phyloP scores from a whole-genome alignment of 2,888 invertebrate species.

The Sympetrum striolatum region DNA sequence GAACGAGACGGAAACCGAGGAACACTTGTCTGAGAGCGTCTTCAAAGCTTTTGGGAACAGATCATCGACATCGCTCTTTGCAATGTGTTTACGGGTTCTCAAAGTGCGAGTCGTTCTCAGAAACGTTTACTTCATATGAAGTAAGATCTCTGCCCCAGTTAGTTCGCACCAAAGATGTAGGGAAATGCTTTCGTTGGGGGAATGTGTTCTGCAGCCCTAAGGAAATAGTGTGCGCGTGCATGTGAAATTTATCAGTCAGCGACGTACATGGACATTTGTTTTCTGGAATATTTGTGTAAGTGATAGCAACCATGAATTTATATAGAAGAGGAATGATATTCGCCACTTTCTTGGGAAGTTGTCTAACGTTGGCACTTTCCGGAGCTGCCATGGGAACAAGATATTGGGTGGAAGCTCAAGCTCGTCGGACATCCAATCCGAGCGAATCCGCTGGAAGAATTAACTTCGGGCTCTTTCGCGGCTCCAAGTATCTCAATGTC shows the following conservation, averaged over 20 bases:
- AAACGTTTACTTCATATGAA: too few species aligned
- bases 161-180: neutral
- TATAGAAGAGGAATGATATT: slow-evolving; percentile 81
- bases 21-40: neutral
- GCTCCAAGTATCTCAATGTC: slow-evolving; percentile 80
- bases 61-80: neutral
- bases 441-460: slow-evolving; percentile 76
- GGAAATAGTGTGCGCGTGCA: neutral
- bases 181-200: too few species aligned
- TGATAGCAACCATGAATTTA: slow-evolving; percentile 65
- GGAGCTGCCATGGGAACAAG: slow-evolving; percentile 84
- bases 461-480: slow-evolving; percentile 86
- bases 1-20: neutral
- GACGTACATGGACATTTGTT: neutral
- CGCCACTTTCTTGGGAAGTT: slow-evolving; percentile 80
- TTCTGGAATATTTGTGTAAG: neutral
- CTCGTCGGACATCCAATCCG: slow-evolving; percentile 71
- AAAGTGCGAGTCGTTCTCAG: neutral
- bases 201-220: neutral
- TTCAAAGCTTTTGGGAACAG: too few species aligned
- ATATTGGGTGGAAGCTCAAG: slow-evolving; percentile 81
- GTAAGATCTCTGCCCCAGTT: too few species aligned
- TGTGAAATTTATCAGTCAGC: neutral
- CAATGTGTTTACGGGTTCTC: slow-evolving; percentile 2
- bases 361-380: slow-evolving; percentile 77